phyloP scores from a whole-genome alignment of 1,140 invertebrate species.

The Aethina tumida region DNA sequence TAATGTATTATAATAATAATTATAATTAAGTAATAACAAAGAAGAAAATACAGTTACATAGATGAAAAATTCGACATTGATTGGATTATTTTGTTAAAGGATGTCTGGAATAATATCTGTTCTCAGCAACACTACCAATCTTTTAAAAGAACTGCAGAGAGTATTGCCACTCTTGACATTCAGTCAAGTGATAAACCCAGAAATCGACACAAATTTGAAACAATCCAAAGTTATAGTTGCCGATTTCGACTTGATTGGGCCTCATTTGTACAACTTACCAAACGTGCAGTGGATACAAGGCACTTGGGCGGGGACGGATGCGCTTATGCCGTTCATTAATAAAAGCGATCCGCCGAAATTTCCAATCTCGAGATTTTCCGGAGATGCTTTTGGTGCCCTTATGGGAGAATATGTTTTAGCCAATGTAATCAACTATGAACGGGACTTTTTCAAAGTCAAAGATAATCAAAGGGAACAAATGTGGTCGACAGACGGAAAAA shows the following conservation, averaged over 20 bases:
- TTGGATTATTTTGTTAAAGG: too few species aligned
- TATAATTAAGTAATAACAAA: too few species aligned
- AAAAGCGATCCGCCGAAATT: conserved; percentile 17
- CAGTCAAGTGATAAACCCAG: too few species aligned
- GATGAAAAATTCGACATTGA: too few species aligned
- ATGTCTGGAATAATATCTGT: too few species aligned
- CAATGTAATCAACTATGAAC: conserved; percentile 43
- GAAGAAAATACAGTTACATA: too few species aligned
- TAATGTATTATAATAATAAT: background rate
- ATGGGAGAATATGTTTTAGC: conserved; percentile 48
- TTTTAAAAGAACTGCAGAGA: too few species aligned
- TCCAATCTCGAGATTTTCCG: conserved; percentile 38
- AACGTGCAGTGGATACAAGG: conserved; percentile 40
- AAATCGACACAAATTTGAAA: too few species aligned
- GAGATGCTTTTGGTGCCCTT: conserved; percentile 38
- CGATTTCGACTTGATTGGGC: conserved; percentile 36
- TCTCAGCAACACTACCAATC: too few species aligned
- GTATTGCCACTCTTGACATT: too few species aligned
- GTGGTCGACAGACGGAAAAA: conserved; percentile 36
- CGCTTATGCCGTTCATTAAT: conserved; percentile 23
- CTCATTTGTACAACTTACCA: conserved; percentile 32
- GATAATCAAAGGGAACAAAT: conserved; percentile 33
- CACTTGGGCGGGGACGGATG: conserved; percentile 42
- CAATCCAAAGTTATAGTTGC: conserved; percentile 39
- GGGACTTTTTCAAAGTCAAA: conserved; percentile 34